Percentiles rank a stretch among this genome's conserved stretches.
phyloP scores from a whole-genome alignment of 2,888 invertebrate species.

The Epirrhoe alternata region DNA sequence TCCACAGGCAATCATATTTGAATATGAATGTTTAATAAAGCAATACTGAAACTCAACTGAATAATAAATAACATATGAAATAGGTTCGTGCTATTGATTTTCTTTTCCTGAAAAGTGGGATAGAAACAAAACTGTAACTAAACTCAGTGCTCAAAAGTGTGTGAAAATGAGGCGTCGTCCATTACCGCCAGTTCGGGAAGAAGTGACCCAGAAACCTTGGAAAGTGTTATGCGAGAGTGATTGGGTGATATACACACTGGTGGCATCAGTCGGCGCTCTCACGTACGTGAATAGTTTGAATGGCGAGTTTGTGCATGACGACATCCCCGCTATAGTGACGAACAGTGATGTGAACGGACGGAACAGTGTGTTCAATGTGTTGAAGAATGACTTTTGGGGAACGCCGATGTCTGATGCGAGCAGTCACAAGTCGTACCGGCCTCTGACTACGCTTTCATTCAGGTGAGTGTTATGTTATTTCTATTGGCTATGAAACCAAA shows the following conservation, averaged over 20 bases:
- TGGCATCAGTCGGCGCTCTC: constrained; percentile 87
- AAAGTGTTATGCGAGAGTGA: constrained; percentile 73
- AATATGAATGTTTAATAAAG: neutral
- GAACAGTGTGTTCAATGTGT: constrained; percentile 86
- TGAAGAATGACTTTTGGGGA: constrained; percentile 96
- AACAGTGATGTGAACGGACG: constrained; percentile 92
- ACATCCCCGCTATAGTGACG: constrained; percentile 92
- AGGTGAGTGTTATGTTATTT: constrained; percentile 86
- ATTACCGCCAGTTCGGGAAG: constrained; percentile 76
- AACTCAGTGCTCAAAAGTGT: constrained; percentile 29
- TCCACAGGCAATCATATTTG: neutral
- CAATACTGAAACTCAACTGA: neutral
- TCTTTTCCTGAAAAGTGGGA: neutral
- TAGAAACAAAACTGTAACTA: constrained; percentile 8
- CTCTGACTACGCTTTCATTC: constrained; percentile 88
- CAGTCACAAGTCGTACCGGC: constrained; percentile 95
- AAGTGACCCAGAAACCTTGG: constrained; percentile 68
- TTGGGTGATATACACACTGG: constrained; percentile 87
- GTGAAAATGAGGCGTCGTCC: constrained; percentile 79
- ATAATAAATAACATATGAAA: neutral
- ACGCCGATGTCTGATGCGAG: constrained; percentile 92
- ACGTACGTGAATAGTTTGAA: constrained; percentile 90
- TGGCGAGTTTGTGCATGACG: constrained; percentile 95
- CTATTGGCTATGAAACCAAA: too few relatives aligned
- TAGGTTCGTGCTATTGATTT: neutral